Evolutionary conservation across 2,797 vertebrate genomes (phyloP).

Genomic region (Oryzias sinensis): DNA sequence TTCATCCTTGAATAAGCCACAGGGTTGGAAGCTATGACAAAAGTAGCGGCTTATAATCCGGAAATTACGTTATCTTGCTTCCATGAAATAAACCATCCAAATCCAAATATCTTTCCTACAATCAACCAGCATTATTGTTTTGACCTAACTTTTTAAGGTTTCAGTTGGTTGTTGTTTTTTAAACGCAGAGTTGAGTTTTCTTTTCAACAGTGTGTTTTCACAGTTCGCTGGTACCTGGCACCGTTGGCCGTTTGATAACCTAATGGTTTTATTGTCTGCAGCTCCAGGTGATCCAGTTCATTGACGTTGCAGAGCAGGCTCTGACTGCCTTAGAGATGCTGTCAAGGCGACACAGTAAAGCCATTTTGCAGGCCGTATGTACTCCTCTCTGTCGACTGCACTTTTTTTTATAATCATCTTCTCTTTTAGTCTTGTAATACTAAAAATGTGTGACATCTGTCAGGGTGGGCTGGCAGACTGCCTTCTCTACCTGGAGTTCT

Average conservation of each 20-base stretch:
- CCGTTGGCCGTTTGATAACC: slow-evolving; percentile 32
- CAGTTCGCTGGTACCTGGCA: not conserved
- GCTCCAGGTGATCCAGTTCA: slow-evolving; percentile 99
- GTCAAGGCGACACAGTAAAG: slow-evolving; percentile 98
- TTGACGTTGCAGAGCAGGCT: slow-evolving; percentile 98
- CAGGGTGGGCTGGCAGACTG: slow-evolving; percentile 95
- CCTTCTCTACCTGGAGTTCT: slow-evolving; percentile 97
- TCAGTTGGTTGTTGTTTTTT: too few species aligned
- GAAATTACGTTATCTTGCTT: too few species aligned
- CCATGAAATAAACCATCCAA: too few species aligned
- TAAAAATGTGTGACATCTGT: slow-evolving; percentile 8
- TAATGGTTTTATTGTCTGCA: slow-evolving; percentile 58
- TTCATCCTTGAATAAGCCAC: too few species aligned
- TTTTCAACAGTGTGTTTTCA: not conserved
- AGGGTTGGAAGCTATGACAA: too few species aligned
- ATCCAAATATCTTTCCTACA: too few species aligned
- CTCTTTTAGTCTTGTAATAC: not conserved
- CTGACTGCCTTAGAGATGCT: slow-evolving; percentile 98
- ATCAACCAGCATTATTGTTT: too few species aligned
- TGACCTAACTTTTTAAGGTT: too few species aligned
- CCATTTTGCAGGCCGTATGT: slow-evolving; percentile 98
- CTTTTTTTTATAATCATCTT: not conserved
- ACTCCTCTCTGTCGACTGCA: slow-evolving; percentile 13
- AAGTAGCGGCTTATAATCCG: too few species aligned
- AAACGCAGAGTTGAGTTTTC: too few species aligned